phyloP scores from a whole-genome alignment of 2,888 invertebrate genomes.

The Hypomecis punctinalis region DNA sequence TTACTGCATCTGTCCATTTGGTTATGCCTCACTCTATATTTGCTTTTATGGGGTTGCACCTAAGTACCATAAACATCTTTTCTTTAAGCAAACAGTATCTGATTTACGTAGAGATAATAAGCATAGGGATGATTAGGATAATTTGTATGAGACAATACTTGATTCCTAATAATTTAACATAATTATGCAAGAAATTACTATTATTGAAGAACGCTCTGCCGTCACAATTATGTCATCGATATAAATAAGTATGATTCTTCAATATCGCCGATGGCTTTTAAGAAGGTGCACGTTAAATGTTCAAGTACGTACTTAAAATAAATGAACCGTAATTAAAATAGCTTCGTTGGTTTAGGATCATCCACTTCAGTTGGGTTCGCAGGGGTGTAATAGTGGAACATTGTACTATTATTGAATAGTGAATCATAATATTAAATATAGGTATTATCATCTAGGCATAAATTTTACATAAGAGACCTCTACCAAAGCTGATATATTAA shows the following conservation, averaged over 20 bases:
- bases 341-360: slow-evolving; percentile 50
- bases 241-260: slow-evolving; percentile 61
- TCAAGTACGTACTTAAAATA: slow-evolving; percentile 61
- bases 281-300: slow-evolving; percentile 56
- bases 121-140: not conserved
- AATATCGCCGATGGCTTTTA: slow-evolving; percentile 52
- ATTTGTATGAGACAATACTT: not conserved
- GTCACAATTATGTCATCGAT: slow-evolving; percentile 61
- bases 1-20: no score
- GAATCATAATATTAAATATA: no score
- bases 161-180: slow-evolving; percentile 8
- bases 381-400: slow-evolving; percentile 48
- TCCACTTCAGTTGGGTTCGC: slow-evolving; percentile 60
- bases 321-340: slow-evolving; percentile 68
- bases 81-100: no score
- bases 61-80: no score
- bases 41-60: no score
- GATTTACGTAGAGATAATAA: not conserved
- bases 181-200: slow-evolving; percentile 24
- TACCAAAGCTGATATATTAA: no score
- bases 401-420: not conserved
- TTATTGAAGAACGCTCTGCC: slow-evolving; percentile 21
- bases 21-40: no score
- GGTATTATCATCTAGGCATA: no score
- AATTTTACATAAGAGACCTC: no score